phyloP scores from a whole-genome alignment of 1,140 invertebrate genomes.

The Periplaneta americana region DNA sequence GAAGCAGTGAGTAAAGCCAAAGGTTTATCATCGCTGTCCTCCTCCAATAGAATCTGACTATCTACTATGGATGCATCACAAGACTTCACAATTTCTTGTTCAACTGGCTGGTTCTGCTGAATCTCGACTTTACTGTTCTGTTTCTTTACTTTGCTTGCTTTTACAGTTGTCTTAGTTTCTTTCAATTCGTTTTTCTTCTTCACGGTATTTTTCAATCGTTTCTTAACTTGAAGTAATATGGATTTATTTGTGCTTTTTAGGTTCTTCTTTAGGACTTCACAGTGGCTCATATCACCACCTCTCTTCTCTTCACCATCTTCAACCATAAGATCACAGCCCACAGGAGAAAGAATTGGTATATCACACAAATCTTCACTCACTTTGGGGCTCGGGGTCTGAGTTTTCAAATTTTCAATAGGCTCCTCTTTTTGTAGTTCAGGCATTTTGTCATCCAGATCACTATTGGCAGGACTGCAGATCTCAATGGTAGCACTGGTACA shows the following conservation, averaged over 20 bases:
- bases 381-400: background rate
- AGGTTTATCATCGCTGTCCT: background rate
- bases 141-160: background rate
- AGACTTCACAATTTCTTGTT: too few relatives aligned
- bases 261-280: background rate
- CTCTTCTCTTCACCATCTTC: background rate
- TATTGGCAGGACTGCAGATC: background rate
- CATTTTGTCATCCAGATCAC: conserved; percentile 11
- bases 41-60: background rate
- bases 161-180: background rate
- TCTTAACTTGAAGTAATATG: background rate
- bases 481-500: background rate
- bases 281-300: background rate
- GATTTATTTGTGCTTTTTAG: background rate
- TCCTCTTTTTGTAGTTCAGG: conserved; percentile 14
- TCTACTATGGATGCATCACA: background rate
- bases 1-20: background rate
- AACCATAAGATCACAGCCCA: background rate
- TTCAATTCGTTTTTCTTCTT: background rate
- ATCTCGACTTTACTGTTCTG: background rate
- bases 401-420: conserved; percentile 4
- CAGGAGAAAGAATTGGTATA: conserved; percentile 10
- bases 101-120: background rate
- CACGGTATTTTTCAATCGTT: background rate
- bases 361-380: background rate